These are phyloP conservation scores for Marmota monax DNA, from an alignment of 2,113 vertebrate species.

Conservation along the genomic window DNA sequence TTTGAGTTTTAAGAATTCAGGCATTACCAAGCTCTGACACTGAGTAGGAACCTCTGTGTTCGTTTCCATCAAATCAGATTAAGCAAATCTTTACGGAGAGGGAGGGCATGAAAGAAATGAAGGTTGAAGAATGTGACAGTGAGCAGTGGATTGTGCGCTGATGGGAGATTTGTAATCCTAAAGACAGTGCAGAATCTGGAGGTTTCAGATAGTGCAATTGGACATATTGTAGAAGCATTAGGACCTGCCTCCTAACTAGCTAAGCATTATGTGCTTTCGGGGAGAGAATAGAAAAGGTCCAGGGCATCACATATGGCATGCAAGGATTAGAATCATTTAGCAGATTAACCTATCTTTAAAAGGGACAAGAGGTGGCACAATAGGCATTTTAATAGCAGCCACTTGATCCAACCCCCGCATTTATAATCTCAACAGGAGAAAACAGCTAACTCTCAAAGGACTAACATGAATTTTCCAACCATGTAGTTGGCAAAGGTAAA, in stretches of 20 bases:
- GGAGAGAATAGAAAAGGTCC: not conserved
- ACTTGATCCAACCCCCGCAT: accelerated
- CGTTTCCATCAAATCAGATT: not conserved
- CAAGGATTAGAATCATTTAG: not conserved
- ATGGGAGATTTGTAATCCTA: not conserved
- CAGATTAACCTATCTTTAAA: not conserved
- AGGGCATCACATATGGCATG: not conserved
- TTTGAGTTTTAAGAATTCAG: not conserved
- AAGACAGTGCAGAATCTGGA: not conserved
- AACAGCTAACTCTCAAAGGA: not conserved
- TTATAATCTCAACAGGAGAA: not conserved
- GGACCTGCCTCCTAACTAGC: not conserved
- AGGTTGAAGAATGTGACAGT: not conserved
- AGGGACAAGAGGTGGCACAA: not conserved
- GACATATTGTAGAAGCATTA: not conserved
- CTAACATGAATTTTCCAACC: not conserved
- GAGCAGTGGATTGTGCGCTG: not conserved
- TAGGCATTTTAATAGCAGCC: not conserved
- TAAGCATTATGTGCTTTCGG: not conserved
- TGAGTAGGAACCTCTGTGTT: not conserved
- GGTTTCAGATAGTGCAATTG: not conserved
- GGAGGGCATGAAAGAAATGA: not conserved
- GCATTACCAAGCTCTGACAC: not conserved
- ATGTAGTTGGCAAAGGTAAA: not conserved
- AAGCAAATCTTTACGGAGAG: not conserved